phyloP scores from a whole-genome alignment of 2,797 vertebrate species.

The Cossypha polioptera region DNA sequence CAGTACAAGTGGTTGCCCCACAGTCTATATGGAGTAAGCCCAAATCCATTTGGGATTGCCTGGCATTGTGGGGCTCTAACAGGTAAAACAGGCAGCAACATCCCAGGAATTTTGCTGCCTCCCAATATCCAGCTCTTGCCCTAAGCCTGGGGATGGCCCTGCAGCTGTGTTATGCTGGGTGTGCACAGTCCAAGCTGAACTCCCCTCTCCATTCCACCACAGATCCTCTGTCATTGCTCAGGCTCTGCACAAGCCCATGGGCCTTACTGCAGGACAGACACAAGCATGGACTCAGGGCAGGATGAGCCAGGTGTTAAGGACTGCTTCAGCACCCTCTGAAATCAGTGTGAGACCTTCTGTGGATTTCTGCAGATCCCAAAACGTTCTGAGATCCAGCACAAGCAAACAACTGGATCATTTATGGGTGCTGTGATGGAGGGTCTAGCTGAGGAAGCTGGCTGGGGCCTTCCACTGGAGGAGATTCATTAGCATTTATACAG shows the following conservation, averaged over 20 bases:
- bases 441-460: not conserved
- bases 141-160: not conserved
- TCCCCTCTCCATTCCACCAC: not conserved
- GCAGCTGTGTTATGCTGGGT: not conserved
- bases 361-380: not conserved
- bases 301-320: not conserved
- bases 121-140: no score
- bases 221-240: not conserved
- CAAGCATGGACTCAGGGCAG: rapidly evolving
- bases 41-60: not conserved
- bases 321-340: not conserved
- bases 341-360: not conserved
- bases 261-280: not conserved
- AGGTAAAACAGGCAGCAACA: not conserved
- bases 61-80: not conserved
- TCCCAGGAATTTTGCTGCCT: not conserved
- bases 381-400: not conserved
- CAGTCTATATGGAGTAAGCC: not conserved
- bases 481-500: not conserved
- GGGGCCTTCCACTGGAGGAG: not conserved
- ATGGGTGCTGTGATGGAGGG: not conserved
- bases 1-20: not conserved
- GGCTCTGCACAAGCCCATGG: not conserved
- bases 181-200: not conserved
- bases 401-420: not conserved